Percentiles rank a stretch among this genome's conserved stretches.
Evolutionary conservation across 2,888 invertebrate species (phyloP).

Genomic region (Leptinotarsa peninsularis): DNA sequence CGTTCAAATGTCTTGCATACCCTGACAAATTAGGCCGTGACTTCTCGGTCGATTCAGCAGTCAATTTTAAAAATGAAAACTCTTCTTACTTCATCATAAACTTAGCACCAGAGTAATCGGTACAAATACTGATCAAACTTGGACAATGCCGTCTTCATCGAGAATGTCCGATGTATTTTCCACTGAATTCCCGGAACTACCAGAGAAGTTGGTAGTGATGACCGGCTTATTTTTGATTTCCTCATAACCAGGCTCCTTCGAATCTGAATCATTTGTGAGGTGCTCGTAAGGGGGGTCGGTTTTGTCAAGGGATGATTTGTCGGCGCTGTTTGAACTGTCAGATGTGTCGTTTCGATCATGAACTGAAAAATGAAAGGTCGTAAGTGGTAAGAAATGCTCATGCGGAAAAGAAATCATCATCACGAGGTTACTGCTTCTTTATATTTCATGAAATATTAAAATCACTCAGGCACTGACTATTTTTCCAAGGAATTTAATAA

Average conservation of each 20-base stretch:
- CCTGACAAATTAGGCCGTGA: slow-evolving; percentile 5
- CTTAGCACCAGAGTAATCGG: neutral
- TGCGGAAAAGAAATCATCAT: neutral
- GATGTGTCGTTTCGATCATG: slow-evolving; percentile 47
- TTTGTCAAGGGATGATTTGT: slow-evolving; percentile 47
- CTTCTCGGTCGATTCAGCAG: neutral
- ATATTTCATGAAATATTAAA: neutral
- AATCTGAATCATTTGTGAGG: slow-evolving; percentile 52
- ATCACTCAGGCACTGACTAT: too few relatives aligned
- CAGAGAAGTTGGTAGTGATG: slow-evolving; percentile 47
- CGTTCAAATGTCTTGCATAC: neutral
- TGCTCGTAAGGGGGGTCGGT: slow-evolving; percentile 56
- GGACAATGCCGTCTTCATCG: slow-evolving; percentile 57
- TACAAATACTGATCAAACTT: slow-evolving; percentile 48
- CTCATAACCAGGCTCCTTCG: slow-evolving; percentile 56
- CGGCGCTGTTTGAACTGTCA: slow-evolving; percentile 54
- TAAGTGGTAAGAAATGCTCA: neutral
- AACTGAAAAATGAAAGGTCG: slow-evolving; percentile 15
- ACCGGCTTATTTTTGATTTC: slow-evolving; percentile 46
- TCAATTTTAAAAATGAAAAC: slow-evolving; percentile 8
- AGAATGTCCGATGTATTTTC: slow-evolving; percentile 50
- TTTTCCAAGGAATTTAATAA: too few relatives aligned
- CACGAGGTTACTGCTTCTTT: neutral
- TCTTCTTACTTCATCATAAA: slow-evolving; percentile 1
- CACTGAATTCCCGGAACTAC: slow-evolving; percentile 44